Base-by-base conservation (phyloP, 1,140 invertebrate species). In the Megathymus violae region DNA sequence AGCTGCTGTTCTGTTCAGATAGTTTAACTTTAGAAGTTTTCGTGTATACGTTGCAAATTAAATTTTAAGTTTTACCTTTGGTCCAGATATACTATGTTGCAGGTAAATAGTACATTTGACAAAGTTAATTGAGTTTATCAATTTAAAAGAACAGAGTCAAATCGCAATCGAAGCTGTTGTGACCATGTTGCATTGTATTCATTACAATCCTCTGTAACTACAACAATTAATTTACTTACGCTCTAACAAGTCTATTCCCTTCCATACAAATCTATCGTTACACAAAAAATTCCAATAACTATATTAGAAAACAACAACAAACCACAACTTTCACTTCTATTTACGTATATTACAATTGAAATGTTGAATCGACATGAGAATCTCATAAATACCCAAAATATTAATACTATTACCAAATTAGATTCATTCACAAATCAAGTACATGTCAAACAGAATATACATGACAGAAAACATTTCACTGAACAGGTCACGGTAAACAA, bases 321-420 rank as follows among this genome's bases (percentile, higher is more conserved):
- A 51, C 17, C 31, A 34, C 6, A 34, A 50, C 47, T 50, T 50
- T 50, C 34, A n/a, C 16, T 16, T 17, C 31, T n/a, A n/a, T n/a
- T n/a, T n/a, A n/a, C 9, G 11, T 36, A 15, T 3, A 38, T 34
- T 51, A 7, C 27, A 13, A 51, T 38, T 15, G 9, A 34, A 51
- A 38, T 16, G 48, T n/a, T n/a, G n/a, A n/a, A 51, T 51, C 27
- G 9, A 44, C 11, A 38, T 16, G 40, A 52, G 34, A 52, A 59
- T 41, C 25, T 59, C 54, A 59, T 46, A 14, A 40, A 59, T 59
- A 59, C 43, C 41, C 17, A 59, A 46, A 5, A 36, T 38, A 46
- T 46, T 17, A 6, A 43, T 43, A 34, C 46, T 40, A 62, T 62
- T 27, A 41, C 46, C 46, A 17, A n/a, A 11, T 40, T 25, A 41